Evolutionary conservation across 2,113 vertebrate species (phyloP).

Genomic region (Prionailurus viverrinus): DNA sequence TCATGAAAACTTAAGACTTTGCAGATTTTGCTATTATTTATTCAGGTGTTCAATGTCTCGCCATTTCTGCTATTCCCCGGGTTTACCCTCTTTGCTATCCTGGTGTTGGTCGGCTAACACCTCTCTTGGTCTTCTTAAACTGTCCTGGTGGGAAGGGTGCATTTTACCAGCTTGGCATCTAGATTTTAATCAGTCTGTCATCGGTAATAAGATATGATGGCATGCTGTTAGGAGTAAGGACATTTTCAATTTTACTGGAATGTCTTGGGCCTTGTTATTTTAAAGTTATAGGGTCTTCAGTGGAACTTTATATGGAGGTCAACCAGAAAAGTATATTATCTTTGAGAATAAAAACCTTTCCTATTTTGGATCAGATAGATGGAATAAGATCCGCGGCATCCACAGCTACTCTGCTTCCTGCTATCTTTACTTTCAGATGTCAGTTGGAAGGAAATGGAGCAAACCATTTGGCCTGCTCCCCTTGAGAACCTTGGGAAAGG

Average conservation of each 20-base stretch:
- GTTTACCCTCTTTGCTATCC: neutral
- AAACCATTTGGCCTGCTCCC: neutral
- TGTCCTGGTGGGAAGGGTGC: neutral
- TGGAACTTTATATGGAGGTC: neutral
- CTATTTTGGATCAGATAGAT: neutral
- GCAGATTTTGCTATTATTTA: neutral
- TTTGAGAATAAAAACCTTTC: conserved; percentile 5
- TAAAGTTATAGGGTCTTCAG: neutral
- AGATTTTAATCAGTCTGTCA: neutral
- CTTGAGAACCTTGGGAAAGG: neutral
- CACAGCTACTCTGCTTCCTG: neutral
- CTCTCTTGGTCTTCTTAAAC: neutral
- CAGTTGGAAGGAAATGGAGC: neutral
- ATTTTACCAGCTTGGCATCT: neutral
- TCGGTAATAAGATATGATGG: neutral
- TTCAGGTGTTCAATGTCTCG: neutral
- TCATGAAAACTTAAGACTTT: conserved; percentile 6
- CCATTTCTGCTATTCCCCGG: neutral
- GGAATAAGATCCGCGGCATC: neutral
- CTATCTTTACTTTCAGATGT: neutral
- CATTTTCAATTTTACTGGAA: neutral
- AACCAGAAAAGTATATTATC: neutral
- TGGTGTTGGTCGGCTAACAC: neutral
- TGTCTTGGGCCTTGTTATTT: neutral
- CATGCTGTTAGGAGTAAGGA: neutral